Base-by-base conservation (phyloP, 2,888 invertebrate genomes). In the Panopea generosa region DNA sequence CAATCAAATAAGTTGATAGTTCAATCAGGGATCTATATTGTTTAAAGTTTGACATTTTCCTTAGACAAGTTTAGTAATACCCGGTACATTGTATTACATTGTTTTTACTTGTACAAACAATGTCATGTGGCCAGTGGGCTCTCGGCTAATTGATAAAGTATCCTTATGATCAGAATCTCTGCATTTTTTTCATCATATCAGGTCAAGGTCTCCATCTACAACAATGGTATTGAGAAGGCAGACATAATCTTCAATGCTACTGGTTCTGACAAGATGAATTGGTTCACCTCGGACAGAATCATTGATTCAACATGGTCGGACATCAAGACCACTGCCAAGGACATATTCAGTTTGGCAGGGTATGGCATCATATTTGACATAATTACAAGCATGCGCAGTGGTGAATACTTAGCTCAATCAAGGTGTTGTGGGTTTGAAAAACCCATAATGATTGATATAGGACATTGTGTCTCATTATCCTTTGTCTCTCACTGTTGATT, bases 151-250 rank as follows among this genome's bases (percentile, higher is more conserved):
- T n/a, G n/a, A n/a, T n/a, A n/a, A n/a, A n/a, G n/a, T n/a, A n/a
- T 16, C n/a, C 47, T 9, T 20, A 16, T 16, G 18, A 47, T 9
- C 47, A 18, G 47, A 47, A 18, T 20, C 20, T 16, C 6, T 47
- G 47, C 16, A 16, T 16, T 4, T 47, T 16, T 20, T 27, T 55
- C 67, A 47, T 33, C 33, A 4, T 33, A 33, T 9, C 74, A 87
- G 87, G 70, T 87, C 18, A 86, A 85, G 69, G 87, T 87, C 9
- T 80, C 84, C 1, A 83, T 87, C 61, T 84, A 78, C 73, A 83
- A 82, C 43, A 53, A 83, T 18, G 87, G 87, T 7, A 63, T 83
- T 2, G 87, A 87, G 71, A 85, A 85, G 61, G 87, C 84, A 4
- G 77, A 71, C 66, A 84, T 87, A 38, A 63, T 84, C 9, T 87